Conservation (phyloP, 2,888 invertebrate genomes). For the Mechanitis mazaeus region DNA sequence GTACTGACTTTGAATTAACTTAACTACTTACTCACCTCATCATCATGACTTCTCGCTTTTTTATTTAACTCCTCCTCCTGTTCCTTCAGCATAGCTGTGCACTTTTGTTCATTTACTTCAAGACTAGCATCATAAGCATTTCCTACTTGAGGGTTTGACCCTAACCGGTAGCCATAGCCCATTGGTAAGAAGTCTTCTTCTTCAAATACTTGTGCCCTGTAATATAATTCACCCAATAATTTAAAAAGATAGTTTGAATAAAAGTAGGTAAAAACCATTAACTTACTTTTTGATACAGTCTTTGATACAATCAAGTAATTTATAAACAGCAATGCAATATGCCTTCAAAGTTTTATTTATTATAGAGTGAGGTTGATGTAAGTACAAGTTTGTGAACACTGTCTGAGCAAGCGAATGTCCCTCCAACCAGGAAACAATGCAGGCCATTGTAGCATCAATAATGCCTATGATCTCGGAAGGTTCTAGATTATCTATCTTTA, state of each 20-base stretch:
- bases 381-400: conserved; percentile 95
- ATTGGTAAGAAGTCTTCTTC: conserved; percentile 98
- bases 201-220: conserved; percentile 89
- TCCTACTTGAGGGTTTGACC: conserved; percentile 67
- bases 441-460: conserved; percentile 94
- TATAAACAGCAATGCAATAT: conserved; percentile 91
- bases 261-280: neutral
- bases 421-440: conserved; percentile 97
- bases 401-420: conserved; percentile 98
- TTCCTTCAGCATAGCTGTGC: conserved; percentile 88
- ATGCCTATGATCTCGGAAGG: conserved; percentile 91
- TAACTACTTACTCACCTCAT: conserved; percentile 53
- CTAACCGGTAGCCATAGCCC: conserved; percentile 91
- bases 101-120: conserved; percentile 88
- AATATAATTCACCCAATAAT: neutral
- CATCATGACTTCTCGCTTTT: conserved; percentile 78
- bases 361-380: conserved; percentile 92
- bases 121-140: conserved; percentile 72
- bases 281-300: conserved; percentile 90
- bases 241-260: too few species aligned
- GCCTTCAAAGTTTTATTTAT: conserved; percentile 88
- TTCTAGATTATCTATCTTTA: conserved; percentile 86
- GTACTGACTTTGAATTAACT: too few species aligned
- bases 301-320: conserved; percentile 91
- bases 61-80: conserved; percentile 93